Evolutionary conservation across 2,113 vertebrate species (phyloP), one percentile per base, ranked within the genome.

Genomic region (Poeciliopsis turrubarensis): DNA sequence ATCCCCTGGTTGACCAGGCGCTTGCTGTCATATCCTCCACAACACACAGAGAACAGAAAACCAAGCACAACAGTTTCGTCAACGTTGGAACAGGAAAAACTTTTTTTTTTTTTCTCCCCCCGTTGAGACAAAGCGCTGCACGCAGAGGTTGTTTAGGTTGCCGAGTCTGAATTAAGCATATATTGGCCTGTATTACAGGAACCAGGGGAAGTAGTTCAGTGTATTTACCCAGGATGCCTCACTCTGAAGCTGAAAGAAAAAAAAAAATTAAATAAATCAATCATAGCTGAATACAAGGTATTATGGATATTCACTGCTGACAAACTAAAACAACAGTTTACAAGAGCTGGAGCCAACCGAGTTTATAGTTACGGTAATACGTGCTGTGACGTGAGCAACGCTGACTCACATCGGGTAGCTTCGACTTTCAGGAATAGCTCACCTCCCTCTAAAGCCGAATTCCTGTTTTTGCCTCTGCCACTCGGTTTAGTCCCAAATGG

Each of bases 111-210:
- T 10, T 25, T 1, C 15, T 1, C 2, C 10, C 34, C 17, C 39
- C 85, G 89, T 85, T 81, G 51, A 87, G 78, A 91, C 79, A 84
- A 84, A 85, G 78, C 10, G 60, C 47, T 41, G 62, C 76, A 75
- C 71, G 83, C 68, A 63, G 74, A 62, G 83, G 64, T 68, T 66
- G 62, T 80, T 72, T 83, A 86, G 85, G 81, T 82, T 81, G 85
- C 63, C 81, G 88, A 91, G 89, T 91, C 79, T 90, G 88, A 92
- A 91, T 90, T 90, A 92, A 93, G 91, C 91, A 90, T 92, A 93
- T 91, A 92, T 93, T 94, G 92, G 89, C 92, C 91, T 93, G 94
- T 92, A 94, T 94, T 91, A 83, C 84, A 74, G 68, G 78, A 81
- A 71, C 75, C 68, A 30, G 44, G 81, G 80, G 83, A 89, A 86